Conservation (phyloP, 2,113 vertebrate species). For the Rhynchopsitta pachyrhyncha region DNA sequence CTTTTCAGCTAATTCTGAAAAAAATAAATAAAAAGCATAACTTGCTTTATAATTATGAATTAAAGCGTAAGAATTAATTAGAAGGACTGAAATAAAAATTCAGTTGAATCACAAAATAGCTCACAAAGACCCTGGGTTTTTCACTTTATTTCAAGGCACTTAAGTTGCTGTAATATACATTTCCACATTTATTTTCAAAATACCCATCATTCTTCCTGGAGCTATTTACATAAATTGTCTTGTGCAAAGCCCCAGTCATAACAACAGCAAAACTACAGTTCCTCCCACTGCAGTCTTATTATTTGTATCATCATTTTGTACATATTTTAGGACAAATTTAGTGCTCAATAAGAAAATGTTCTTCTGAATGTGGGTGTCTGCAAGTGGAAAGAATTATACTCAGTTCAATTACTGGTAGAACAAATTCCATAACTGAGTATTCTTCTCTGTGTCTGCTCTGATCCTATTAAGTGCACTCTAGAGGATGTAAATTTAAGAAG, state of each 20-base stretch:
- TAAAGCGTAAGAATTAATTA: slow-evolving; percentile 61
- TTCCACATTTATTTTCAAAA: not conserved
- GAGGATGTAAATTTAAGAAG: slow-evolving; percentile 49
- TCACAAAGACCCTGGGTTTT: not conserved
- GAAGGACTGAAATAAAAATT: slow-evolving; percentile 26
- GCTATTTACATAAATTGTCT: not conserved
- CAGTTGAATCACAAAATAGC: not conserved
- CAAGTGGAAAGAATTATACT: not conserved
- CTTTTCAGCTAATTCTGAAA: slow-evolving; percentile 65
- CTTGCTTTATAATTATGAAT: slow-evolving; percentile 32
- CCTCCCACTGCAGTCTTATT: not conserved
- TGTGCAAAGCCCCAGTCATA: not conserved
- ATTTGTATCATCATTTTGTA: not conserved
- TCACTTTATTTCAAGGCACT: not conserved
- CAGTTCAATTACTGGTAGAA: not conserved
- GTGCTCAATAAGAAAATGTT: not conserved
- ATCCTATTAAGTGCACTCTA: slow-evolving; percentile 36
- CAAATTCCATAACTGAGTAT: slow-evolving; percentile 22
- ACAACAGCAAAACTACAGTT: not conserved
- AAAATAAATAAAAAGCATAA: slow-evolving; percentile 8
- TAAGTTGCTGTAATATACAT: not conserved
- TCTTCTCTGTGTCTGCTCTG: slow-evolving; percentile 19
- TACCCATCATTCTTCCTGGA: not conserved
- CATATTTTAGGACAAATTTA: not conserved
- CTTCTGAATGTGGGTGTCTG: not conserved